Evolutionary conservation across 1,140 invertebrate genomes (phyloP).

Genomic region (Cyphomyrmex costatus): DNA sequence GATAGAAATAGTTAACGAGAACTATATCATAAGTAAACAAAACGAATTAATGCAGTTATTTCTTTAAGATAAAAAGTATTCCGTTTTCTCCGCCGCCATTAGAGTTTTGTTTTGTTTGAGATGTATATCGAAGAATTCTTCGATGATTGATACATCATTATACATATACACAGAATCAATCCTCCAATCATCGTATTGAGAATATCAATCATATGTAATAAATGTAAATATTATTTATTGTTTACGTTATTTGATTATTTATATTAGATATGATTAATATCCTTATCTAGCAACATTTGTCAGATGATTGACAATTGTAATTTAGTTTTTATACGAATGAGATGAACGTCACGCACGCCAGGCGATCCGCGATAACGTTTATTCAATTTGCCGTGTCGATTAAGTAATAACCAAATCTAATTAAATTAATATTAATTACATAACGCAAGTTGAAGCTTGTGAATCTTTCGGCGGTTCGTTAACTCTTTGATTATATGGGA

Average conservation of each 20-base stretch:
- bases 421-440: slow-evolving; percentile 41
- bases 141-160: not conserved
- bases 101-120: not conserved
- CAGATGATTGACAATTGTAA: not conserved
- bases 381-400: slow-evolving; percentile 15
- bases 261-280: not conserved
- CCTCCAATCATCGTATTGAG: not conserved
- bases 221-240: not conserved
- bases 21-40: too few species aligned
- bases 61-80: not conserved
- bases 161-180: not conserved
- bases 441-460: not conserved
- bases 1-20: not conserved
- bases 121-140: not conserved
- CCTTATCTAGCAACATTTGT: slow-evolving; percentile 6
- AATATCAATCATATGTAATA: too few species aligned
- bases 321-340: not conserved
- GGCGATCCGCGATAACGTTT: not conserved
- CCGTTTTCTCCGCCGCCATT: not conserved
- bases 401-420: slow-evolving; percentile 18
- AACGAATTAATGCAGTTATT: not conserved
- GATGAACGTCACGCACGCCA: not conserved
- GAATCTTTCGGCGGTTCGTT: not conserved
- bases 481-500: not conserved
- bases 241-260: slow-evolving; percentile 3